Conservation (phyloP, 1,140 invertebrate genomes). For the Nylanderia fulva region DNA sequence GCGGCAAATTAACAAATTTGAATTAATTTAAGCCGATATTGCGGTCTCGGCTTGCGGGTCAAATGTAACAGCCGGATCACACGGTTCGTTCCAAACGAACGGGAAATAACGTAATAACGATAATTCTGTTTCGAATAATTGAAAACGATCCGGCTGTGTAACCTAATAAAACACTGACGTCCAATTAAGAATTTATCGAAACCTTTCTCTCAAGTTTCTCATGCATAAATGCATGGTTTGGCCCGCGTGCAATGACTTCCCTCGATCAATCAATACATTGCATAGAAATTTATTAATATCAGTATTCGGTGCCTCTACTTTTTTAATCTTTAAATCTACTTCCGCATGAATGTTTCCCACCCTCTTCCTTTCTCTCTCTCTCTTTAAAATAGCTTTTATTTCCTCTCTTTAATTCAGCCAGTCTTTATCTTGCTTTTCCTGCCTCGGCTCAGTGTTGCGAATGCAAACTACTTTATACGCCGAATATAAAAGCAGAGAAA, state of each 20-base stretch:
- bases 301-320: background rate
- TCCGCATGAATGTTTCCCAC: slow-evolving; percentile 23
- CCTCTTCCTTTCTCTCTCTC: background rate
- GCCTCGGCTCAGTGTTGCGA: background rate
- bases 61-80: slow-evolving; percentile 5
- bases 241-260: slow-evolving; percentile 4
- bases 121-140: slow-evolving; percentile 42
- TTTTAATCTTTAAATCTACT: slow-evolving; percentile 35
- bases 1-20: slow-evolving; percentile 32
- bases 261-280: slow-evolving; percentile 39
- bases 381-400: slow-evolving; percentile 26
- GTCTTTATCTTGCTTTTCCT: background rate
- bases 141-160: slow-evolving; percentile 5
- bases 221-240: slow-evolving; percentile 41
- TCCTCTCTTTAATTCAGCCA: background rate
- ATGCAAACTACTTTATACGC: slow-evolving; percentile 6
- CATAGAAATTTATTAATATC: background rate
- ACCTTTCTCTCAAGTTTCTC: slow-evolving; percentile 4
- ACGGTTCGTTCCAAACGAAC: slow-evolving; percentile 6
- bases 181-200: slow-evolving; percentile 50
- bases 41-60: slow-evolving; percentile 17
- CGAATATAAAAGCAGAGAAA: too few relatives aligned
- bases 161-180: slow-evolving; percentile 15
- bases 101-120: slow-evolving; percentile 35
- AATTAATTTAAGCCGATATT: slow-evolving; percentile 50